These are phyloP conservation scores for Drosophila parthenogenetica DNA, from an alignment of 2,888 invertebrate genomes.

Conservation along the genomic window DNA sequence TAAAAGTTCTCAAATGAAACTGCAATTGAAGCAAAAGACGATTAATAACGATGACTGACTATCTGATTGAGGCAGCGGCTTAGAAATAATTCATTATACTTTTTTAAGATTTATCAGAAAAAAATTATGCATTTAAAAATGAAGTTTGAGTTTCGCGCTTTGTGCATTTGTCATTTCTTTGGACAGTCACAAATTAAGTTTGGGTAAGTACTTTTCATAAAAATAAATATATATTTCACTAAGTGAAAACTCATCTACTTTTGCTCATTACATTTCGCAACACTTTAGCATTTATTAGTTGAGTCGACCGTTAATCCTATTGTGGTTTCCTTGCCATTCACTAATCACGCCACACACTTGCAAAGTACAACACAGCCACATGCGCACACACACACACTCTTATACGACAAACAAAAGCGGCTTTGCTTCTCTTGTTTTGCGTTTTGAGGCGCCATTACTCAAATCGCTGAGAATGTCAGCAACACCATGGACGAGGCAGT, in stretches of 20 bases:
- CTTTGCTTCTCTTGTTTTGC: slow-evolving; percentile 71
- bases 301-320: slow-evolving; percentile 72
- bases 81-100: slow-evolving; percentile 14
- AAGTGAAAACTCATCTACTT: neutral
- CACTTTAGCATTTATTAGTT: slow-evolving; percentile 54
- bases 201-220: neutral
- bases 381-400: slow-evolving; percentile 13
- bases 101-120: neutral
- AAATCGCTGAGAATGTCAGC: slow-evolving; percentile 37
- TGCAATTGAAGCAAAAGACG: slow-evolving; percentile 7
- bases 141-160: neutral
- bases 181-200: neutral
- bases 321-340: slow-evolving; percentile 64
- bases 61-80: slow-evolving; percentile 10
- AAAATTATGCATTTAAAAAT: neutral
- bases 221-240: too few relatives aligned
- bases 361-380: neutral
- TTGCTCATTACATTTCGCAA: slow-evolving; percentile 52
- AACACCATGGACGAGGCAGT: neutral
- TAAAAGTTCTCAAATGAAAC: slow-evolving; percentile 39
- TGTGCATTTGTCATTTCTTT: neutral
- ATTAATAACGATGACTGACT: slow-evolving; percentile 9
- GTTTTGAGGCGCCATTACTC: slow-evolving; percentile 81
- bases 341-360: slow-evolving; percentile 45
- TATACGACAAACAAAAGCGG: slow-evolving; percentile 65